Evolutionary conservation across 37 sponge, comb jelly and placozoan species (phyloP).

Genomic region (Haliclona indistincta): DNA sequence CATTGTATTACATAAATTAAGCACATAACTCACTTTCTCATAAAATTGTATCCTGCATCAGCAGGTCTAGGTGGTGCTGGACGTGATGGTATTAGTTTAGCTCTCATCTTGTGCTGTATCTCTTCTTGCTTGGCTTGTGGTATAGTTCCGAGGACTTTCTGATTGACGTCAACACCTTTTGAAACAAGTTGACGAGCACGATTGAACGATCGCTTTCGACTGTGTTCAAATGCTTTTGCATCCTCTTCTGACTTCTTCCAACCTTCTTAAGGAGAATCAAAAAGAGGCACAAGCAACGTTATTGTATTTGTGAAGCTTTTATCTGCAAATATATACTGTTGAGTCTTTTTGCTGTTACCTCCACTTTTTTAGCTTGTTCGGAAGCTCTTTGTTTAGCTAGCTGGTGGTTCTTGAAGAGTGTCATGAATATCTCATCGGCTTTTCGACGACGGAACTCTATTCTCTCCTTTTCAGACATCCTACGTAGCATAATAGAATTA

Average conservation of each 20-base stretch:
- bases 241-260: constrained; percentile 67
- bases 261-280: constrained; percentile 19
- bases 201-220: constrained; percentile 34
- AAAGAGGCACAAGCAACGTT: not conserved
- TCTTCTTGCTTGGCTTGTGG: constrained; percentile 36
- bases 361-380: constrained; percentile 26
- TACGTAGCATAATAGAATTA: not conserved
- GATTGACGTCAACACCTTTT: constrained; percentile 7
- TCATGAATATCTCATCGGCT: constrained; percentile 51
- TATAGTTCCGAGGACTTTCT: constrained; percentile 39
- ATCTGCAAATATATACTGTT: not conserved
- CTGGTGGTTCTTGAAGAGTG: constrained; percentile 2
- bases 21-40: too few species aligned
- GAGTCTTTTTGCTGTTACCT: too few species aligned
- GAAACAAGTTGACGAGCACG: constrained; percentile 31
- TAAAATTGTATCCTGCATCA: too few species aligned
- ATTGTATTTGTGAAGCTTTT: not conserved
- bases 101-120: constrained; percentile 17
- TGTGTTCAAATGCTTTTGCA: constrained; percentile 56
- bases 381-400: constrained; percentile 35
- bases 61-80: constrained; percentile 2
- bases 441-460: constrained; percentile 21
- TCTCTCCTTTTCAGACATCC: constrained; percentile 25
- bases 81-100: not conserved
- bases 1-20: too few species aligned